Evolutionary conservation across 2,888 invertebrate genomes (phyloP).

Genomic region (Sinotaia quadrata): DNA sequence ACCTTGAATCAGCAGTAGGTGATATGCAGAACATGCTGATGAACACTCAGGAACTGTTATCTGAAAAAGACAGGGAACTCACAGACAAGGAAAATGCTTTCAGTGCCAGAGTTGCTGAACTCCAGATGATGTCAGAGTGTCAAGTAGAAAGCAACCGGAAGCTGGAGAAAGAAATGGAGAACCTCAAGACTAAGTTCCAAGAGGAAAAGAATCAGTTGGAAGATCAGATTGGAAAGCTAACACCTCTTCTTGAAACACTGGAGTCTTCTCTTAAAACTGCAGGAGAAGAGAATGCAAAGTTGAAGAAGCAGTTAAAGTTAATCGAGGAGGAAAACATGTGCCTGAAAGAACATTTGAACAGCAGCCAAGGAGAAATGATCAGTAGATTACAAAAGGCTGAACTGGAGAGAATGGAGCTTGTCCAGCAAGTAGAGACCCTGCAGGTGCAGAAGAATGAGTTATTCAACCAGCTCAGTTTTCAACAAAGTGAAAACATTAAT

Average conservation of each 20-base stretch:
- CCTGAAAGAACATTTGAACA: constrained; percentile 10
- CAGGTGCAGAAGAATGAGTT: constrained; percentile 10
- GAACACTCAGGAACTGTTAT: constrained; percentile 37
- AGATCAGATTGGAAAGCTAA: constrained; percentile 18
- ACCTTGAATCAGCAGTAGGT: constrained; percentile 27
- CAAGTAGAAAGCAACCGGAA: constrained; percentile 50
- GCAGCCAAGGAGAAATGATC: constrained; percentile 22
- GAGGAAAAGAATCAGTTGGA: constrained; percentile 32
- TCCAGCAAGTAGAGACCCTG: constrained; percentile 18
- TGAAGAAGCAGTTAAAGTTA: constrained; percentile 35
- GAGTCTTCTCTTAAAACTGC: constrained; percentile 31
- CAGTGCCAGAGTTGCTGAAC: constrained; percentile 18
- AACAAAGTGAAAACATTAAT: background rate
- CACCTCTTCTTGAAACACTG: constrained; percentile 19
- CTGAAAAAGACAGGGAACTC: constrained; percentile 44
- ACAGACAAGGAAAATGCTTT: constrained; percentile 17
- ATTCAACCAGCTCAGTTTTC: constrained; percentile 17
- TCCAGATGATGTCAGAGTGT: constrained; percentile 31
- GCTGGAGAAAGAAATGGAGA: constrained; percentile 55
- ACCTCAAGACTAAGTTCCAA: constrained; percentile 44
- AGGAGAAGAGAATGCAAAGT: constrained; percentile 41
- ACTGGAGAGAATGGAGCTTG: constrained; percentile 8
- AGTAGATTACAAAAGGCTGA: constrained; percentile 16
- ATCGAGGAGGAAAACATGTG: constrained; percentile 1
- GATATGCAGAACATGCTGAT: constrained; percentile 35